Evolutionary conservation across 2,113 vertebrate species (phyloP).

Genomic region (Erpornis zantholeuca): DNA sequence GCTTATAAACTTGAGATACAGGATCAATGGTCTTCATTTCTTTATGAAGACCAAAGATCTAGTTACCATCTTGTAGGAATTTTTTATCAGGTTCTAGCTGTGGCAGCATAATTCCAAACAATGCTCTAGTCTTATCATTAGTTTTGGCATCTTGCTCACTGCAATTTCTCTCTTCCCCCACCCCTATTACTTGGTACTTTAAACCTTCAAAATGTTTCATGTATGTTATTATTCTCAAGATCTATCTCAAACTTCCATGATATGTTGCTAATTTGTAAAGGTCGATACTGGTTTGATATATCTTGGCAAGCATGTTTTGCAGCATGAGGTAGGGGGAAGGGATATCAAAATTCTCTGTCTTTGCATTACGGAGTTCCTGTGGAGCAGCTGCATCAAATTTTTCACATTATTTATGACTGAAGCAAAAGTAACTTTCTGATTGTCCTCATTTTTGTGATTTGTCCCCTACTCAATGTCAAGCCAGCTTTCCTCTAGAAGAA

Average conservation of each 20-base stretch:
- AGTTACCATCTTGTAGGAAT: not conserved
- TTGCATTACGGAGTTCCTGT: not conserved
- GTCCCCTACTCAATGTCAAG: not conserved
- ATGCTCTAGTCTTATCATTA: not conserved
- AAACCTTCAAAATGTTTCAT: not conserved
- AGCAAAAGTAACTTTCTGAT: not conserved
- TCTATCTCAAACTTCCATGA: not conserved
- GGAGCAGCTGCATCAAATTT: not conserved
- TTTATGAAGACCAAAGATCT: not conserved
- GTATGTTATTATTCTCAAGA: not conserved
- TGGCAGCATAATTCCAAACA: not conserved
- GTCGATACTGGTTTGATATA: not conserved
- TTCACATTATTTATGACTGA: not conserved
- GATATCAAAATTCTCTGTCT: not conserved
- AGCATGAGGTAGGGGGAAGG: not conserved
- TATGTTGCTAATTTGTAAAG: not conserved
- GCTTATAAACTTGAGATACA: not conserved
- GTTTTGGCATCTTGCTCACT: not conserved
- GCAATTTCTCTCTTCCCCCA: not conserved
- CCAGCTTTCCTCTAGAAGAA: not conserved
- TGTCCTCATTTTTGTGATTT: not conserved
- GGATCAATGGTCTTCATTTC: not conserved
- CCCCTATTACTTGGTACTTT: not conserved
- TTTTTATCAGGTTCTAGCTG: not conserved
- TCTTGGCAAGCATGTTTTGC: not conserved